Base-by-base conservation (phyloP, 2,888 invertebrate genomes). In the Tyria jacobaeae region DNA sequence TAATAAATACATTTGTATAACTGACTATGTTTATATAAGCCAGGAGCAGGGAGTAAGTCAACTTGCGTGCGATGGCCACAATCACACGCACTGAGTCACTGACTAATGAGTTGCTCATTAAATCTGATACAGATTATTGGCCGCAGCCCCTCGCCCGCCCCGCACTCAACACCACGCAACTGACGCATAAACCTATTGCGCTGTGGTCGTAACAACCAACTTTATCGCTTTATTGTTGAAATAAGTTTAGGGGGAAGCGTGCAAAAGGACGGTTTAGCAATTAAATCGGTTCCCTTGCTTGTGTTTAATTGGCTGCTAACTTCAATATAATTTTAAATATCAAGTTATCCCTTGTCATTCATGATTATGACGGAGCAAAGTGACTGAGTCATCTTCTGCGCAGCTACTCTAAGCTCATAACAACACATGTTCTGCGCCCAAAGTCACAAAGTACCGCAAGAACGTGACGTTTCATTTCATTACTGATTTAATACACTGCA, bases 71-170 rank as follows among this genome's bases (percentile, higher is more conserved):
- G 41, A 17, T 10, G 17, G 41, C 41, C 6, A n/a, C 9, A 41
- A 21, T 41, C 9, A 3, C 41, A 17, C 17, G 41, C 41, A 41
- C 3, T n/a, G 49, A 25, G 15, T 27, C 41, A 41, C 3, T n/a
- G 49, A 25, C 25, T 27, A 49, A 49, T 49, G 49, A 49, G 27
- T n/a, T 27, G 49, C 27, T n/a, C 27, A 27, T 49, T 48, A n/a
- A 49, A 27, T 49, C 25, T 49, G 49, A 27, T 49, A 7, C 0
- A 7, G 27, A 49, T 48, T 48, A 48, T 27, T 25, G 48, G 41
- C 41, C 17, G 17, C 41, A 17, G 9, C n/a, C 34, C 27, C 27
- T 27, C 27, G 7, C 27, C 41, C 27, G 7, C 27, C 41, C n/a
- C 39, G 41, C 10, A 14, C 27, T 14, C 15, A 25, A n/a, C 25